A percentile compares a stretch with the other conserved stretches of the same genome.
Evolutionary conservation across 1,140 invertebrate genomes (phyloP).

Genomic region (Lucilia cuprina): DNA sequence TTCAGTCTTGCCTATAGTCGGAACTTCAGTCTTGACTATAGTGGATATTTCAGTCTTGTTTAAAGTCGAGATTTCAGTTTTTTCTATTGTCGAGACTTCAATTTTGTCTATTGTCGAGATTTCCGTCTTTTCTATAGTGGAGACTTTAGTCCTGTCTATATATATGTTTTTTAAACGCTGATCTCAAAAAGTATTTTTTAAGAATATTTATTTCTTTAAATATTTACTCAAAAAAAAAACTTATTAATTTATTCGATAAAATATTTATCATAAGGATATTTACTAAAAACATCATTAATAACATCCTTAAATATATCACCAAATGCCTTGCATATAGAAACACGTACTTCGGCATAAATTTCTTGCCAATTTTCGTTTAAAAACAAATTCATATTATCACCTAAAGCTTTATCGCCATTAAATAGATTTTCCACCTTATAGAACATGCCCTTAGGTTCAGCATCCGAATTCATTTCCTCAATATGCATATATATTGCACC

Average conservation of each 20-base stretch:
- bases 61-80: too few relatives aligned
- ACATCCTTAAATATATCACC: constrained; percentile 62
- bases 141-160: too few relatives aligned
- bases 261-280: constrained; percentile 56
- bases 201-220: too few relatives aligned
- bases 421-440: constrained; percentile 60
- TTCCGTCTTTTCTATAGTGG: too few relatives aligned
- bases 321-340: constrained; percentile 64
- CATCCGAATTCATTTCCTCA: constrained; percentile 41
- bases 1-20: too few relatives aligned
- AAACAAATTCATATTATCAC: constrained; percentile 66
- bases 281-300: constrained; percentile 64
- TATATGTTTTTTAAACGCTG: too few relatives aligned
- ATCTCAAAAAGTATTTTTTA: too few relatives aligned
- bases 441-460: constrained; percentile 28
- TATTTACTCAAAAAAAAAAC: too few relatives aligned
- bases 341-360: constrained; percentile 64
- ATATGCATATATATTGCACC: constrained; percentile 47
- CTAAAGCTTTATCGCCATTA: constrained; percentile 61
- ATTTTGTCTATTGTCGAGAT: too few relatives aligned
- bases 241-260: constrained; percentile 49
- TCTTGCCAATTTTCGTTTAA: constrained; percentile 69
- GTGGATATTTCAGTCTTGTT: too few relatives aligned
- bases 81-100: too few relatives aligned
- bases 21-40: too few relatives aligned